A percentile compares a stretch with the other conserved stretches of the same genome.
Conservation (phyloP, 2,113 vertebrate species). For the Syngnathus floridae region DNA sequence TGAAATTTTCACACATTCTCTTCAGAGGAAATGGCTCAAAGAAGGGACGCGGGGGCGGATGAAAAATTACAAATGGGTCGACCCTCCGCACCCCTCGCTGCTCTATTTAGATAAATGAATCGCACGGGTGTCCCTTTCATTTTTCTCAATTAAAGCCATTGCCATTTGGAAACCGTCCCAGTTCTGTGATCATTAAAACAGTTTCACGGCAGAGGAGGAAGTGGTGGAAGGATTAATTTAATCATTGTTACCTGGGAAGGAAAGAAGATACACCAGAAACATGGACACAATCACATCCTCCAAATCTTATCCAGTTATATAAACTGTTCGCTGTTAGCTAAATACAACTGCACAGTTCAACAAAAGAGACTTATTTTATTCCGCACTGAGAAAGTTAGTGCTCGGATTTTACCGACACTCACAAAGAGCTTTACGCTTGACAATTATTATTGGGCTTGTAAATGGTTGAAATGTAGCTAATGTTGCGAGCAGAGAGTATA, state of each 20-base stretch:
- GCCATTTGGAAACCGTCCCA: conserved; percentile 59
- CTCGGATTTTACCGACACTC: too few species aligned
- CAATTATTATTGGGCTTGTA: too few species aligned
- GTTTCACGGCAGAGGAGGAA: conserved; percentile 39
- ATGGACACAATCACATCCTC: too few species aligned
- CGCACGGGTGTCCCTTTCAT: conserved; percentile 46
- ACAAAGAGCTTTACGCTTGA: too few species aligned
- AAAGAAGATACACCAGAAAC: neutral
- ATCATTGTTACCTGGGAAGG: conserved; percentile 35
- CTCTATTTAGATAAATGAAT: conserved; percentile 64
- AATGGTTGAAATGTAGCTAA: too few species aligned
- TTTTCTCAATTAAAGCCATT: conserved; percentile 70
- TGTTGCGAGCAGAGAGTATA: too few species aligned
- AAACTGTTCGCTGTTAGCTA: too few species aligned
- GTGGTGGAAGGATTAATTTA: conserved; percentile 51
- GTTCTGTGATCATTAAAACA: conserved; percentile 67
- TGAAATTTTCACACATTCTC: conserved; percentile 59
- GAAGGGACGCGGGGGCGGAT: neutral
- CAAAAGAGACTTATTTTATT: too few species aligned
- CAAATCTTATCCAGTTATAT: too few species aligned
- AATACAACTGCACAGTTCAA: too few species aligned
- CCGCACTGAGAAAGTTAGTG: too few species aligned
- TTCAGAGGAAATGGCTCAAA: conserved; percentile 41
- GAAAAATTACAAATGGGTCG: conserved; percentile 40
- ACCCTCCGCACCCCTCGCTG: conserved; percentile 25